Percentiles rank a stretch among this genome's conserved stretches.
phyloP scores from a whole-genome alignment of 1,140 invertebrate species.

The Tyrophagus putrescentiae region DNA sequence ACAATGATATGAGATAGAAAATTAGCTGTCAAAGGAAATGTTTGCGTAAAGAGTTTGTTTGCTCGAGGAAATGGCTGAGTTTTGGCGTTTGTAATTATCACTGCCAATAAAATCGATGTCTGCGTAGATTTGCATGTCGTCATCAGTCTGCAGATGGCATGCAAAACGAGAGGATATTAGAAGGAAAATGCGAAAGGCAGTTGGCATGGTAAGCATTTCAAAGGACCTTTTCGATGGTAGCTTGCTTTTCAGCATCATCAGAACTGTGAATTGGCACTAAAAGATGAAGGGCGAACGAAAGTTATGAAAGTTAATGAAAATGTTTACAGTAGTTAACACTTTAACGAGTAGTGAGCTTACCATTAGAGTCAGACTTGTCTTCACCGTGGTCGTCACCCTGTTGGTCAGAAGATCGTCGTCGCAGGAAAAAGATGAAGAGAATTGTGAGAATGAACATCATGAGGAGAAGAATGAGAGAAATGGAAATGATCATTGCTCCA shows the following conservation, averaged over 20 bases:
- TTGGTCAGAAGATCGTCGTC: neutral
- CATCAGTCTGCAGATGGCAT: neutral
- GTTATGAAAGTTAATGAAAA: neutral
- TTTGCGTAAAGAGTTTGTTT: neutral
- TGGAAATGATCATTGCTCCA: neutral
- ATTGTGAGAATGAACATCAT: neutral
- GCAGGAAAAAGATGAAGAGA: neutral
- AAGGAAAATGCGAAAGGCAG: neutral
- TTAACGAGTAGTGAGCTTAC: slow-evolving; percentile 2
- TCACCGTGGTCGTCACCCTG: neutral
- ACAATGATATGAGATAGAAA: neutral
- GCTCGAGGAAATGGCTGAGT: no score
- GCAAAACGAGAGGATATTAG: no score
- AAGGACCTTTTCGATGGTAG: slow-evolving; percentile 7
- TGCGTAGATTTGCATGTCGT: no score
- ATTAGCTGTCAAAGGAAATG: neutral
- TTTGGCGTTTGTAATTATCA: no score
- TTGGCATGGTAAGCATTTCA: neutral
- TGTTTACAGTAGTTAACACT: neutral
- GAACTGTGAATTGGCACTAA: slow-evolving; percentile 9
- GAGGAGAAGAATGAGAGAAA: neutral
- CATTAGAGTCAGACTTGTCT: slow-evolving; percentile 6
- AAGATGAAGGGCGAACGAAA: neutral
- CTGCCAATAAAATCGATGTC: no score
- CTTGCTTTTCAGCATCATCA: neutral